phyloP scores from a whole-genome alignment of 2,113 vertebrate genomes.

The Hydropotes inermis region DNA sequence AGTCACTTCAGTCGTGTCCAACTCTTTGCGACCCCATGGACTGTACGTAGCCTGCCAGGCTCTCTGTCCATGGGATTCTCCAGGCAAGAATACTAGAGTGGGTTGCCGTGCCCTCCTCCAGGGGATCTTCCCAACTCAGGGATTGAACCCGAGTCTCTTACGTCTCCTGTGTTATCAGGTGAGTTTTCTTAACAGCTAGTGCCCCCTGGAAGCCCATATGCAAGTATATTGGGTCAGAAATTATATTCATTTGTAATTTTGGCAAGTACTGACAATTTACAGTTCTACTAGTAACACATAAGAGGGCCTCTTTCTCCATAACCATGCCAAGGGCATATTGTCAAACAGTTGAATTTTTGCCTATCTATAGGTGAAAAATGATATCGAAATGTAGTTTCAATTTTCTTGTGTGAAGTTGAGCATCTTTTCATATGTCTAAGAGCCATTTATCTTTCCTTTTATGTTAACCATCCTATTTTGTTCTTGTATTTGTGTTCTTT shows the following conservation, averaged over 20 bases:
- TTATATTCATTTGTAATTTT: conserved; percentile 16
- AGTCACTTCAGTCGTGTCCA: not conserved
- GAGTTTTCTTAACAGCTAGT: not conserved
- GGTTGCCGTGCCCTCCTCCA: not conserved
- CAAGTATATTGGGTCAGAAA: not conserved
- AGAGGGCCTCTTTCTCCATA: not conserved
- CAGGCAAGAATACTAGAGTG: not conserved
- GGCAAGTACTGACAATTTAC: conserved; percentile 5
- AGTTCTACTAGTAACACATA: not conserved
- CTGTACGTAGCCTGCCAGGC: not conserved
- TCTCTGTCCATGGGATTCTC: not conserved
- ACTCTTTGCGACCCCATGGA: not conserved
- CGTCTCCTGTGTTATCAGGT: rapidly evolving
- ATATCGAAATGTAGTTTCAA: conserved; percentile 50
- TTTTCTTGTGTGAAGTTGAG: conserved; percentile 31
- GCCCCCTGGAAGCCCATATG: not conserved
- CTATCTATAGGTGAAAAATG: conserved; percentile 27
- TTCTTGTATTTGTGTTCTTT: conserved; percentile 55
- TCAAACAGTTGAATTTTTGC: not conserved
- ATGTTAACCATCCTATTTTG: conserved; percentile 48
- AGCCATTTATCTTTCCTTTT: conserved; percentile 46
- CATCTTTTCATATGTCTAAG: conserved; percentile 38
- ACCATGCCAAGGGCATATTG: not conserved
- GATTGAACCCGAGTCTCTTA: not conserved
- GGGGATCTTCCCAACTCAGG: not conserved